Percentiles rank a stretch among this genome's conserved stretches.
These are phyloP conservation scores for Eufriesea mexicana DNA, from an alignment of 1,140 invertebrate species.

Conservation along the genomic window DNA sequence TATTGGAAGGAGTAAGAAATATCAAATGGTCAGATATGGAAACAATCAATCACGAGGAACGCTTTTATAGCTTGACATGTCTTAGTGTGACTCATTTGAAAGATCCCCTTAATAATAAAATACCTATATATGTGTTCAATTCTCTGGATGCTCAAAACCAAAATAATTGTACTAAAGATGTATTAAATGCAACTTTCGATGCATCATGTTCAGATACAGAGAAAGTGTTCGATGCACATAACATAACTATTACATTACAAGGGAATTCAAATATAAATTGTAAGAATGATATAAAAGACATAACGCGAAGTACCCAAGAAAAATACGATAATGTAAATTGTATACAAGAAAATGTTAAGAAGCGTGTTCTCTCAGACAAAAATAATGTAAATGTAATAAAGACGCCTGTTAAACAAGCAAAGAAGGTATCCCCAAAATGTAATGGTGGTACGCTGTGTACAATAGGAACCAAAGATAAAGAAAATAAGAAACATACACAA, in stretches of 20 bases:
- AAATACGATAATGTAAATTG: background rate
- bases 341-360: constrained; percentile 64
- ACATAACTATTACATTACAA: constrained; percentile 47
- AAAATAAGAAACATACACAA: constrained; percentile 73
- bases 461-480: constrained; percentile 68
- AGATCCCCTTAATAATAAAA: constrained; percentile 61
- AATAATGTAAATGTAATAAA: constrained; percentile 61
- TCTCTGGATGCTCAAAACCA: constrained; percentile 36
- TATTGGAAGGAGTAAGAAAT: constrained; percentile 78
- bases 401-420: constrained; percentile 71
- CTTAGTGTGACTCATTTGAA: constrained; percentile 62
- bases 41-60: constrained; percentile 57
- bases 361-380: constrained; percentile 74
- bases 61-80: constrained; percentile 71
- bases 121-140: constrained; percentile 50
- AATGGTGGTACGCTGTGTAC: constrained; percentile 16
- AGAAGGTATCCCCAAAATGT: constrained; percentile 64
- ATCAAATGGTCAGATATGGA: constrained; percentile 80
- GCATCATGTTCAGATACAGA: constrained; percentile 36
- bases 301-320: constrained; percentile 17
- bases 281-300: background rate
- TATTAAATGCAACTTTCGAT: constrained; percentile 52
- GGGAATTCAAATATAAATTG: constrained; percentile 14
- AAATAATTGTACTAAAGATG: constrained; percentile 9
- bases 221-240: background rate